Evolutionary conservation across 2,888 invertebrate genomes (phyloP), one percentile per base, ranked within the genome.

Genomic region (Chrysomela aeneicollis): DNA sequence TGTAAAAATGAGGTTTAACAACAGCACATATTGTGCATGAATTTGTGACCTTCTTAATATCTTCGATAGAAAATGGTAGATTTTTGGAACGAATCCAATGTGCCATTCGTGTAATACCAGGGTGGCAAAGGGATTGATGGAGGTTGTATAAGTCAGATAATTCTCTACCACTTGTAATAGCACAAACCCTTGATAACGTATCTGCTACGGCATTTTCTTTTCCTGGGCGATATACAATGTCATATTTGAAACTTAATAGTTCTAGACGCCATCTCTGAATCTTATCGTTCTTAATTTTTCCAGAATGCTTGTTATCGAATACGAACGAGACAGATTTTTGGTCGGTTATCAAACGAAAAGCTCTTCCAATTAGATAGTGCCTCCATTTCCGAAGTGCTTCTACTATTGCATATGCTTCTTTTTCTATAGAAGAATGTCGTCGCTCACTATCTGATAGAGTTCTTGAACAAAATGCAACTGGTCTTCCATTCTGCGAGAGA

Each of bases 111-210:
- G 69, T 64, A 12, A 64, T 50, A 15, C 67, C 67, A 15, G 66
- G 69, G 55, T 70, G 70, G 46, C 70, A 70, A 53, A 64, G 49
- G 4, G 50, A 46, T 42, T 61, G 18, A 59, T 72, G 69, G 17
- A 67, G 12, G n/a, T 54, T 53, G 8, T 21, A 19, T 9, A 67
- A 59, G 17, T 60, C 57, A 17, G 53, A 42, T n/a, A n/a, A n/a
- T n/a, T n/a, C n/a, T n/a, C n/a, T n/a, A n/a, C n/a, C n/a, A n/a
- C n/a, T n/a, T n/a, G n/a, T n/a, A n/a, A n/a, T n/a, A n/a, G 47
- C 52, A 61, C 64, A 61, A 21, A 68, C 52, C 22, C 68, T 52
- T 1, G 71, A 72, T 1, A 71, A 55, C 17, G 64, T 51, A 54
- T 69, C 70, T 10, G 72, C 72, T 12, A 49, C 61, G 4, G 37